Conservation (phyloP, 2,113 vertebrate genomes). For the Chitala chitala region DNA sequence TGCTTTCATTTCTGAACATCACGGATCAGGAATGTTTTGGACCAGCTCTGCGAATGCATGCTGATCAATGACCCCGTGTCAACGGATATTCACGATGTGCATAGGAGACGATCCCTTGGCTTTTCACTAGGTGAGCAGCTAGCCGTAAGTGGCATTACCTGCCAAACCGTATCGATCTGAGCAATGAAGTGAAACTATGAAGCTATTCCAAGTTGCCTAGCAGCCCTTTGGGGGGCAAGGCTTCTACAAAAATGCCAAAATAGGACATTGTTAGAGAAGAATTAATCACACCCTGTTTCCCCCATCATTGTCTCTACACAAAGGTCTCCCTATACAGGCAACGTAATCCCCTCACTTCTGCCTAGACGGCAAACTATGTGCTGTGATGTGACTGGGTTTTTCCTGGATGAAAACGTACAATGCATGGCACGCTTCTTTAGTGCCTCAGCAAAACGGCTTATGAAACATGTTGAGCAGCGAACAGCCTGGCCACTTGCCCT, state of each 20-base stretch:
- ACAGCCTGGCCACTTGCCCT: background rate
- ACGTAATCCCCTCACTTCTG: constrained; percentile 14
- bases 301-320: constrained; percentile 43
- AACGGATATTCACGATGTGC: constrained; percentile 33
- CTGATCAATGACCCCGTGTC: constrained; percentile 49
- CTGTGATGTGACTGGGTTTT: constrained; percentile 15
- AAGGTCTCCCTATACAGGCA: constrained; percentile 28
- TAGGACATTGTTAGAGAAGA: constrained; percentile 47
- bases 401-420: constrained; percentile 11
- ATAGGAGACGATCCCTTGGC: constrained; percentile 29
- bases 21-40: constrained; percentile 40
- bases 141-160: constrained; percentile 42
- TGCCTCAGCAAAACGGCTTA: constrained; percentile 24
- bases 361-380: constrained; percentile 2
- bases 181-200: constrained; percentile 32
- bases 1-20: constrained; percentile 36
- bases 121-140: constrained; percentile 39
- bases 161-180: constrained; percentile 53
- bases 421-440: constrained; percentile 16
- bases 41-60: constrained; percentile 54
- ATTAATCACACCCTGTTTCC: constrained; percentile 62
- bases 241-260: constrained; percentile 43
- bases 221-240: constrained; percentile 34
- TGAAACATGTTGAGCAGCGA: constrained; percentile 6
- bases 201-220: constrained; percentile 36